phyloP scores from a whole-genome alignment of 1,140 invertebrate species.

The Rhagoletis zephyria region DNA sequence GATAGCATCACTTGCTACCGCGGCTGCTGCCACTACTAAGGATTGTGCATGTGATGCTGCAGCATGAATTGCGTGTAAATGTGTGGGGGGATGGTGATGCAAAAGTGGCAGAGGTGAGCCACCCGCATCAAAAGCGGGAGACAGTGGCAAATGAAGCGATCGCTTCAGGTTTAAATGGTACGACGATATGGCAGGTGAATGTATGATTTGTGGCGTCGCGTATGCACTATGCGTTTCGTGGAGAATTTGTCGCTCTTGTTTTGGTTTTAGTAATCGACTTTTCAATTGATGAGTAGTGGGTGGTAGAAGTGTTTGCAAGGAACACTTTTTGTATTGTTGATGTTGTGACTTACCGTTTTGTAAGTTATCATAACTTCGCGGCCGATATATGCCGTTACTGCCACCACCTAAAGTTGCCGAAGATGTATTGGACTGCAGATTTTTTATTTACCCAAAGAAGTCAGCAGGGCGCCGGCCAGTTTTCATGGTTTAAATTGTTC shows the following conservation, averaged over 20 bases:
- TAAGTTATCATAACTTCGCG: constrained; percentile 72
- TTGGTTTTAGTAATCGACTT: constrained; percentile 57
- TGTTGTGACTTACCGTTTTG: constrained; percentile 72
- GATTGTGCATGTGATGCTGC: constrained; percentile 53
- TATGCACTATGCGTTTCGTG: constrained; percentile 61
- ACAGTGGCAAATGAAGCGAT: constrained; percentile 70
- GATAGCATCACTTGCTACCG: constrained; percentile 26
- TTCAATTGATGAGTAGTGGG: constrained; percentile 61
- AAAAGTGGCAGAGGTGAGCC: constrained; percentile 70
- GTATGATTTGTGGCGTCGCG: constrained; percentile 64
- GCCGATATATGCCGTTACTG: constrained; percentile 66
- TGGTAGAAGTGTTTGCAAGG: constrained; percentile 68
- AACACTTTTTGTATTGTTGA: constrained; percentile 69
- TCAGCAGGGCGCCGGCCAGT: not conserved
- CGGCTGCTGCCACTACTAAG: constrained; percentile 58
- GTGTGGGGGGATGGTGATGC: constrained; percentile 64
- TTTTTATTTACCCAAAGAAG: not conserved
- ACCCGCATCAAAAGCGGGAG: constrained; percentile 69
- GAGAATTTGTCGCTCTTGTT: constrained; percentile 58
- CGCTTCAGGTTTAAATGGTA: constrained; percentile 69
- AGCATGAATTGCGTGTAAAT: constrained; percentile 28
- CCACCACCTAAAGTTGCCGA: constrained; percentile 66
- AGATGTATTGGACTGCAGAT: constrained; percentile 69
- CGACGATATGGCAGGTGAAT: constrained; percentile 67
- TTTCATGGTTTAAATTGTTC: not conserved